Conservation (phyloP, 2,797 vertebrate genomes). For the Florisuga fusca region DNA sequence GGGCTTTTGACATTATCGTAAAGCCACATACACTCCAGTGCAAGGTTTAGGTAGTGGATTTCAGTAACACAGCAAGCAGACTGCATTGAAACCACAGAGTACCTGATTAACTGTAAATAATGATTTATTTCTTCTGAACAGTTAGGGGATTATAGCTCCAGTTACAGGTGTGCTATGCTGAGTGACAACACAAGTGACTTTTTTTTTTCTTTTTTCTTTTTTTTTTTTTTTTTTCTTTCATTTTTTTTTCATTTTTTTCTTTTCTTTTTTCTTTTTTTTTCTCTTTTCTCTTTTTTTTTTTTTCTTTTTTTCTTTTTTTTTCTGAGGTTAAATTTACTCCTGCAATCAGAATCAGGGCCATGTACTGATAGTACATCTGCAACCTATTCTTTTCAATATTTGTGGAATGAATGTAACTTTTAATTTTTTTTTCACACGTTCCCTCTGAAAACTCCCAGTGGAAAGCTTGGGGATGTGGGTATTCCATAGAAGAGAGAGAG, state of each 20-base stretch:
- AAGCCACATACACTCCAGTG: constrained; percentile 1
- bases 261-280: too few relatives aligned
- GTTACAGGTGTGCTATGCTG: constrained; percentile 32
- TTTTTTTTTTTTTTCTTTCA: too few relatives aligned
- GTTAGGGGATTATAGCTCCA: not conserved
- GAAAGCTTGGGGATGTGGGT: not conserved
- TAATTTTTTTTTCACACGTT: not conserved
- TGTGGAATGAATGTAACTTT: not conserved
- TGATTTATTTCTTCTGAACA: not conserved
- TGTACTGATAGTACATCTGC: not conserved
- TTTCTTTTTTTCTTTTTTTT: not conserved
- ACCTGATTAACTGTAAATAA: constrained; percentile 25
- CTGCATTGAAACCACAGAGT: constrained; percentile 20
- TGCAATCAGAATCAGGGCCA: not conserved
- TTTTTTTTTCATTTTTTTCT: too few relatives aligned
- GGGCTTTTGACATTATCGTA: constrained; percentile 66
- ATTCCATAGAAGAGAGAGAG: not conserved
- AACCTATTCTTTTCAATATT: not conserved
- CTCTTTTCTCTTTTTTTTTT: not conserved
- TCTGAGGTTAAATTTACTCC: not conserved
- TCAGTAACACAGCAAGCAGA: not conserved
- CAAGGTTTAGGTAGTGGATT: constrained; percentile 22
- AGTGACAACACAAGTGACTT: not conserved
- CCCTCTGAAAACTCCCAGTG: not conserved
- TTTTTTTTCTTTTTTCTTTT: not conserved